phyloP scores from a whole-genome alignment of 2,113 vertebrate genomes.

The Paedocypris sp. region DNA sequence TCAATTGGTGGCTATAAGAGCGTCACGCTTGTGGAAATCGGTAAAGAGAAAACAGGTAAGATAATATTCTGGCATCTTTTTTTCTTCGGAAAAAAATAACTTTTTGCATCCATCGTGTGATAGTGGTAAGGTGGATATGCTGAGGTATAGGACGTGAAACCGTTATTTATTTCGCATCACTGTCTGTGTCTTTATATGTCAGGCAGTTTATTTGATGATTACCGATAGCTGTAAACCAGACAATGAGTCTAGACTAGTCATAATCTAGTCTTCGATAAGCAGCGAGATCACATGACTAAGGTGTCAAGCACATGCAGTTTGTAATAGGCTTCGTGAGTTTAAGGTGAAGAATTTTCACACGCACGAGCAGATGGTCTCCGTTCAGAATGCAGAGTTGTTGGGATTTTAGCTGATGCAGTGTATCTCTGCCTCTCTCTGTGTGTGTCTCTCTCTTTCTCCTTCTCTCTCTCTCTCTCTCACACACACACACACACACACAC shows the following conservation, averaged over 20 bases:
- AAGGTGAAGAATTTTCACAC: conserved; percentile 11
- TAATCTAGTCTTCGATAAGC: not conserved
- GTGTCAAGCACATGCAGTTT: not conserved
- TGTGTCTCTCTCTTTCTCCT: conserved; percentile 26
- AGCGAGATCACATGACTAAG: not conserved
- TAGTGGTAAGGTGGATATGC: too few relatives aligned
- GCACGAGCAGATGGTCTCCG: conserved; percentile 18
- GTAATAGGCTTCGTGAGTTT: conserved; percentile 5
- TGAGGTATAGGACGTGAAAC: too few relatives aligned
- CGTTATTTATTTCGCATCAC: too few relatives aligned
- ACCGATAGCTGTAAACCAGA: too few relatives aligned
- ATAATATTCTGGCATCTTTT: not conserved
- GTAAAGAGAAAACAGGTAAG: too few relatives aligned
- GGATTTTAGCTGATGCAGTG: conserved; percentile 27
- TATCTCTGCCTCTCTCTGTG: conserved; percentile 18
- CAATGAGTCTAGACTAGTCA: too few relatives aligned
- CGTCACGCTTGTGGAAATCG: too few relatives aligned
- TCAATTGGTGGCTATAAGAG: conserved; percentile 1
- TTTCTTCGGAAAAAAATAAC: too few relatives aligned
- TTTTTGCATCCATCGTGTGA: too few relatives aligned
- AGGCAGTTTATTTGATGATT: too few relatives aligned
- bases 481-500: conserved; percentile 29
- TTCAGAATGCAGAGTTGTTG: conserved; percentile 16
- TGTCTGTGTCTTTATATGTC: too few relatives aligned
- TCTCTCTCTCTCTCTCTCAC: not conserved